Conservation (phyloP, 1,140 invertebrate species). For the Anadara kagoshimensis region DNA sequence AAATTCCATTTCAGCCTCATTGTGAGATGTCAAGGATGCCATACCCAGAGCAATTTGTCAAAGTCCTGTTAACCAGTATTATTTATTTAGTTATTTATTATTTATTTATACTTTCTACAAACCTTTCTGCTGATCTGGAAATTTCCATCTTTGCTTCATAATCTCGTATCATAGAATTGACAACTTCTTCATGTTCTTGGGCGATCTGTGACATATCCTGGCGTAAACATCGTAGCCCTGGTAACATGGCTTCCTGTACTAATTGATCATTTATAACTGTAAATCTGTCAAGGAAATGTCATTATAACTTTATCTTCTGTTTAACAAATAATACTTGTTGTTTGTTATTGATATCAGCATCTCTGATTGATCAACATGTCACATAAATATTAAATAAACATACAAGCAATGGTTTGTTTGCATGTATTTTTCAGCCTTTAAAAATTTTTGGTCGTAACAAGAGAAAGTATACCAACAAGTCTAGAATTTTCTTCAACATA, state of each 20-base stretch:
- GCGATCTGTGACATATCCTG: constrained; percentile 69
- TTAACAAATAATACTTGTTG: background rate
- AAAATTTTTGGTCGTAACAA: too few species aligned
- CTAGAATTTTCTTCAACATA: too few species aligned
- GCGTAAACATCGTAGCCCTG: constrained; percentile 71
- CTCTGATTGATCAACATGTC: background rate
- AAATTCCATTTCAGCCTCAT: background rate
- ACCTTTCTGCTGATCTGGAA: constrained; percentile 55
- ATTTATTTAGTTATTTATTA: background rate
- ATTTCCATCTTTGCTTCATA: constrained; percentile 72
- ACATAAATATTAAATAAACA: background rate
- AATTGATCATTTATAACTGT: constrained; percentile 73
- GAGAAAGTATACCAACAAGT: too few species aligned
- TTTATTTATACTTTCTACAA: background rate
- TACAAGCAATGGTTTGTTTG: too few species aligned
- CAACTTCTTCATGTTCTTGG: constrained; percentile 71
- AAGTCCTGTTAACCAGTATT: background rate
- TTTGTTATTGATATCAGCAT: background rate
- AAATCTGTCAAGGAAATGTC: constrained; percentile 50
- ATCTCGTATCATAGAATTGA: constrained; percentile 72
- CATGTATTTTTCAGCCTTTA: constrained; percentile 8
- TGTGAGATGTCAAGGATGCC: background rate
- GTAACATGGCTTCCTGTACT: constrained; percentile 72
- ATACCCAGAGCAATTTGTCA: background rate
- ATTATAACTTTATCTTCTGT: background rate